Evolutionary conservation across 1,140 invertebrate species (phyloP).

Genomic region (Caenorhabditis remanei): DNA sequence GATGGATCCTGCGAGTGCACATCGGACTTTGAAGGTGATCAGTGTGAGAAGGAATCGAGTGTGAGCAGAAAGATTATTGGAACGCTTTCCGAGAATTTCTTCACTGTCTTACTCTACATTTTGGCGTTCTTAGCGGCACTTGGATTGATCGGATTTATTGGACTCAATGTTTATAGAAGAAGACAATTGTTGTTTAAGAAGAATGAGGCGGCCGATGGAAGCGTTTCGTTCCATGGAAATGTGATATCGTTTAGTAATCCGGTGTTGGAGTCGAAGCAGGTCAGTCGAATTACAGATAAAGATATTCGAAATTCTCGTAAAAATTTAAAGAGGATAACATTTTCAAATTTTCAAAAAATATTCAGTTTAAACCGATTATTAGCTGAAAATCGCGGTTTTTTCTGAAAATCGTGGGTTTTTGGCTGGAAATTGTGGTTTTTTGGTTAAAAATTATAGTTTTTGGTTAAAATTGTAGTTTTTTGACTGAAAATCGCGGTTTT

Average conservation of each 20-base stretch:
- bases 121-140: constrained; percentile 70
- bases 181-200: constrained; percentile 73
- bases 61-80: constrained; percentile 73
- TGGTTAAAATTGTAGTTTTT: too few species aligned
- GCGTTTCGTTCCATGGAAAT: constrained; percentile 76
- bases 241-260: constrained; percentile 78
- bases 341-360: too few species aligned
- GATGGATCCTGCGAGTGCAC: constrained; percentile 73
- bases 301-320: neutral
- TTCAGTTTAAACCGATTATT: too few species aligned
- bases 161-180: constrained; percentile 70
- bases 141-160: constrained; percentile 71
- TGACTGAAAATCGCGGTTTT: too few species aligned
- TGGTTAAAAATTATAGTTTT: too few species aligned
- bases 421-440: too few species aligned
- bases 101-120: constrained; percentile 74
- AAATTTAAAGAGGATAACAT: too few species aligned
- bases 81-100: constrained; percentile 65
- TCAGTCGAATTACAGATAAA: too few species aligned
- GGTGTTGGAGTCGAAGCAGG: constrained; percentile 72
- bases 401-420: too few species aligned
- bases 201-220: constrained; percentile 73
- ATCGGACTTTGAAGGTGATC: constrained; percentile 75
- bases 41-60: constrained; percentile 69
- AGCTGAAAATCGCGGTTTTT: too few species aligned